Evolutionary conservation across 2,113 vertebrate species (phyloP).

Genomic region (Lampris incognitus): DNA sequence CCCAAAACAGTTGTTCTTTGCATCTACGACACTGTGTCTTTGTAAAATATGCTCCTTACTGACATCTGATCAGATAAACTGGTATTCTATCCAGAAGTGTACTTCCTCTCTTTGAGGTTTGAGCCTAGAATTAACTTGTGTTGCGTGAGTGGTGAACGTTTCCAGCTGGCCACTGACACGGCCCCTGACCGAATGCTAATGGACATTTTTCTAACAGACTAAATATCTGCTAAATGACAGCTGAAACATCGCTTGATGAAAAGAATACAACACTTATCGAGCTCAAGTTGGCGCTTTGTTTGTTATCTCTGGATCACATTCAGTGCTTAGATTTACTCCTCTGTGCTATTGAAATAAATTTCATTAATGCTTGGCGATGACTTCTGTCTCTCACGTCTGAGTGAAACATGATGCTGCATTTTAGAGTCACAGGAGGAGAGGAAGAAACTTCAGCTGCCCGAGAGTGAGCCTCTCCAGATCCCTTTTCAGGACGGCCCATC

Average conservation of each 20-base stretch:
- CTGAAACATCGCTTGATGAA: conserved; percentile 26
- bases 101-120: conserved; percentile 14
- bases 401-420: conserved; percentile 34
- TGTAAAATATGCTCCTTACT: no score
- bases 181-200: conserved; percentile 7
- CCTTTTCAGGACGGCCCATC: conserved; percentile 48
- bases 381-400: conserved; percentile 25
- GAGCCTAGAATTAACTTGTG: conserved; percentile 50
- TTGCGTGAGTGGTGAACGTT: conserved; percentile 43
- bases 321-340: conserved; percentile 19
- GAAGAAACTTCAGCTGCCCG: conserved; percentile 54
- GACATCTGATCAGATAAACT: no score
- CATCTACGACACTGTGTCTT: no score
- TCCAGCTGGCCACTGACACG: conserved; percentile 24
- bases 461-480: conserved; percentile 48
- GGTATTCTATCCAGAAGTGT: conserved; percentile 18
- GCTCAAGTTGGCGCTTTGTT: conserved; percentile 43
- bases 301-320: conserved; percentile 51
- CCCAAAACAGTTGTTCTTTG: no score
- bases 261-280: conserved; percentile 18
- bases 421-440: conserved; percentile 30
- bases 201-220: conserved; percentile 36
- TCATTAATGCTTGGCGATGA: conserved; percentile 23
- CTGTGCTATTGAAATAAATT: conserved; percentile 46
- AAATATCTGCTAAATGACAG: conserved; percentile 37